Conservation (phyloP, 2,888 invertebrate genomes). For the Aspidapion aeneum region DNA sequence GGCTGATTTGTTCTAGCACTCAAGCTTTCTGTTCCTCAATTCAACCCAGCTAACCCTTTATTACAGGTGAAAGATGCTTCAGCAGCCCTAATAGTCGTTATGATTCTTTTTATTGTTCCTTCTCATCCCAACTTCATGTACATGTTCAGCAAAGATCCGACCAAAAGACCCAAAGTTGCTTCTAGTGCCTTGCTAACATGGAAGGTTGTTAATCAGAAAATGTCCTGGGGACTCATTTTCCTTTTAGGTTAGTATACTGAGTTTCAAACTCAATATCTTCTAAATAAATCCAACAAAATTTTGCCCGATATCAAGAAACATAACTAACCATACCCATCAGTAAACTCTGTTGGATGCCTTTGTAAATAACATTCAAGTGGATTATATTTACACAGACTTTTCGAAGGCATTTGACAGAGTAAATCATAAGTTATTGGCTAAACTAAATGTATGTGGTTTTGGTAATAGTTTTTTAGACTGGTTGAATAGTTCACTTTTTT, state of each 20-base stretch:
- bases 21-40: too few relatives aligned
- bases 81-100: constrained; percentile 77
- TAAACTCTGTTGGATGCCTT: background rate
- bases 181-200: constrained; percentile 76
- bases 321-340: too few relatives aligned
- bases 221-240: constrained; percentile 89
- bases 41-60: too few relatives aligned
- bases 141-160: constrained; percentile 58
- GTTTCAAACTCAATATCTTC: too few relatives aligned
- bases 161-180: constrained; percentile 58
- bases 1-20: too few relatives aligned
- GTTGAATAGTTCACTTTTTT: background rate
- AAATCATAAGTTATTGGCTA: background rate
- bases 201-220: constrained; percentile 78
- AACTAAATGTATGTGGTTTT: background rate
- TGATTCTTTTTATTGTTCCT: constrained; percentile 81
- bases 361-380: background rate
- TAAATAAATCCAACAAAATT: too few relatives aligned
- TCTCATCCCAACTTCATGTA: constrained; percentile 72
- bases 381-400: background rate
- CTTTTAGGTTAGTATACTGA: constrained; percentile 57
- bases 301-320: too few relatives aligned
- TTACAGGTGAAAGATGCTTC: constrained; percentile 76
- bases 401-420: background rate
- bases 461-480: background rate